phyloP scores from a whole-genome alignment of 2,888 invertebrate genomes.

The Mythimna vitellina region DNA sequence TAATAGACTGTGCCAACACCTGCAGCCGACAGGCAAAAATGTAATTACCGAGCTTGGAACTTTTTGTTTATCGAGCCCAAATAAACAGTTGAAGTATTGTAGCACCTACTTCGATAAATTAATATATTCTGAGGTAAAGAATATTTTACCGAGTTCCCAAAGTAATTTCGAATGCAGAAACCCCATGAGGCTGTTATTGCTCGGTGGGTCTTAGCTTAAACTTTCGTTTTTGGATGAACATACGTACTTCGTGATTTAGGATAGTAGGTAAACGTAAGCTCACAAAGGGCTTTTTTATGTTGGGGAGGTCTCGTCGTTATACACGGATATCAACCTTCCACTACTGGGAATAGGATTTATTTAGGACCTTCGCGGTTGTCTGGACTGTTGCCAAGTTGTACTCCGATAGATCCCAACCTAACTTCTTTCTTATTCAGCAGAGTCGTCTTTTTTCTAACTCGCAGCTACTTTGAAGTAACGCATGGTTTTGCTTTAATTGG shows the following conservation, averaged over 20 bases:
- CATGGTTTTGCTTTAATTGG: not conserved
- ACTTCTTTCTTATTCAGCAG: not conserved
- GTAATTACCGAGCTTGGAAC: constrained; percentile 38
- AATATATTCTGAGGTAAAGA: constrained; percentile 28
- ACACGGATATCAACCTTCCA: not conserved
- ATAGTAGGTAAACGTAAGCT: not conserved
- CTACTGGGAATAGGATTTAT: not conserved
- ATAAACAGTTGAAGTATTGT: constrained; percentile 20
- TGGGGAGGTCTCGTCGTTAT: not conserved
- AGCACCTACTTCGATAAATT: constrained; percentile 7
- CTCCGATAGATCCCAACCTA: not conserved
- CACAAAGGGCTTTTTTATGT: not conserved
- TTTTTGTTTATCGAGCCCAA: constrained; percentile 38
- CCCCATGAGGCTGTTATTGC: constrained; percentile 9
- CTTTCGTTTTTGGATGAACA: constrained; percentile 23
- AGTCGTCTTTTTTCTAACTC: not conserved
- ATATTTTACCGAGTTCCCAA: constrained; percentile 34
- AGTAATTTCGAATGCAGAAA: constrained; percentile 28
- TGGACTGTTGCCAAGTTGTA: constrained; percentile 4
- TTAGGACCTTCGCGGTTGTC: not conserved
- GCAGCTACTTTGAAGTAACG: not conserved
- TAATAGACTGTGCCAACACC: constrained; percentile 33
- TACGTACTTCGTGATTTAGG: constrained; percentile 7
- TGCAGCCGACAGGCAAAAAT: constrained; percentile 44
- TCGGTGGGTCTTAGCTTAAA: constrained; percentile 5